Conservation (phyloP, 2,888 invertebrate species). For the Syrista parreyssii region DNA sequence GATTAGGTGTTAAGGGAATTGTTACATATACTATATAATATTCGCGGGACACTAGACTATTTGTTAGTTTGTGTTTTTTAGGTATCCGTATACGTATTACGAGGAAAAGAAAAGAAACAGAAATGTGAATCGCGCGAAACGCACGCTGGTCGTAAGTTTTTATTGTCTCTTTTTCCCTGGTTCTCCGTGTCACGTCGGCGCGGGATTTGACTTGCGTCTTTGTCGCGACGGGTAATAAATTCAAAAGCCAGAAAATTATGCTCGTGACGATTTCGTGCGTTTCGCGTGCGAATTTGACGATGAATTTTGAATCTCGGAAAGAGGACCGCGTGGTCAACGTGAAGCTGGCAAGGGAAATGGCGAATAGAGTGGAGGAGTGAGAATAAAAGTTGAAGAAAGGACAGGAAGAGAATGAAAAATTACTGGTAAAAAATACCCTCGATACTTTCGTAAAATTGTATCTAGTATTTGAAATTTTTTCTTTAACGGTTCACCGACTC, state of each 20-base stretch:
- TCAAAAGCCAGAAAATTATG: not conserved
- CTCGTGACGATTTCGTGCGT: not conserved
- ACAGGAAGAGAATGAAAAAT: too few relatives aligned
- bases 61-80: conserved; percentile 32
- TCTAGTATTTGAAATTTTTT: too few relatives aligned
- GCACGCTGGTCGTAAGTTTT: not conserved
- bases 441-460: too few relatives aligned
- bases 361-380: too few relatives aligned
- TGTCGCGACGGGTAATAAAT: not conserved
- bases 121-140: not conserved
- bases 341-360: too few relatives aligned
- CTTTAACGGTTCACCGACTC: too few relatives aligned
- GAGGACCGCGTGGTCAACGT: not conserved
- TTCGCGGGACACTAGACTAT: conserved; percentile 7
- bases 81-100: conserved; percentile 32
- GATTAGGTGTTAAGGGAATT: conserved; percentile 26
- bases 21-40: conserved; percentile 11
- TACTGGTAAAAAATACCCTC: too few relatives aligned
- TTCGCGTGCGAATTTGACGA: not conserved
- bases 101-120: conserved; percentile 27
- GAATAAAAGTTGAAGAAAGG: too few relatives aligned
- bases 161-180: conserved; percentile 1
- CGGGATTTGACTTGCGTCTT: not conserved
- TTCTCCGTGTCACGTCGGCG: not conserved
- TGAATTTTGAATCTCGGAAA: not conserved